Conservation (phyloP, 2,888 invertebrate genomes). For the Azorinus chamasolen region DNA sequence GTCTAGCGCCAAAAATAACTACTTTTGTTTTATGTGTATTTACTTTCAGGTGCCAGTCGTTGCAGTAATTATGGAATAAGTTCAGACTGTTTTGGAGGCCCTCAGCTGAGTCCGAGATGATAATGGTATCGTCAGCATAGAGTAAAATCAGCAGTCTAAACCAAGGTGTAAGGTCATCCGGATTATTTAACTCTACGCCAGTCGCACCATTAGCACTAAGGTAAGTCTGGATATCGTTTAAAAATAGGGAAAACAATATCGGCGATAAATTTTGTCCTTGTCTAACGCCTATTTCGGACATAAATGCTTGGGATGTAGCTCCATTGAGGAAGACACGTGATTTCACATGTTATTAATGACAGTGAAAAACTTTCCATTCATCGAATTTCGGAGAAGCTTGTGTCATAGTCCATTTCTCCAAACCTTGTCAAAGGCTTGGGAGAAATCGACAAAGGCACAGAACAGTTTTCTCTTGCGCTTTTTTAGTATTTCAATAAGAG, state of each 20-base stretch:
- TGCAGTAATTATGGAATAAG: too few species aligned
- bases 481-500: background rate
- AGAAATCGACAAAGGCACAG: conserved; percentile 7
- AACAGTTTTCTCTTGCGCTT: conserved; percentile 5
- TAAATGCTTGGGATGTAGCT: background rate
- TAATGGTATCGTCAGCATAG: conserved; percentile 37
- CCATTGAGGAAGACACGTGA: background rate
- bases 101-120: background rate
- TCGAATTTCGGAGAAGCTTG: background rate
- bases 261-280: conserved; percentile 21
- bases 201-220: background rate
- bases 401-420: background rate
- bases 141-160: conserved; percentile 5
- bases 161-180: background rate
- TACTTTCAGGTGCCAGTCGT: too few species aligned
- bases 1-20: too few species aligned
- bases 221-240: conserved; percentile 9
- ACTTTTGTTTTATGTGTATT: too few species aligned
- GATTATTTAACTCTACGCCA: background rate
- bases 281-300: background rate
- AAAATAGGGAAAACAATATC: conserved; percentile 5
- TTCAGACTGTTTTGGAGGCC: conserved; percentile 8
- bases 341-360: conserved; percentile 5
- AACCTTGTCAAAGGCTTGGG: conserved; percentile 17
- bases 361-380: background rate